phyloP scores from a whole-genome alignment of 2,888 invertebrate species.

The Agrypnus murinus region DNA sequence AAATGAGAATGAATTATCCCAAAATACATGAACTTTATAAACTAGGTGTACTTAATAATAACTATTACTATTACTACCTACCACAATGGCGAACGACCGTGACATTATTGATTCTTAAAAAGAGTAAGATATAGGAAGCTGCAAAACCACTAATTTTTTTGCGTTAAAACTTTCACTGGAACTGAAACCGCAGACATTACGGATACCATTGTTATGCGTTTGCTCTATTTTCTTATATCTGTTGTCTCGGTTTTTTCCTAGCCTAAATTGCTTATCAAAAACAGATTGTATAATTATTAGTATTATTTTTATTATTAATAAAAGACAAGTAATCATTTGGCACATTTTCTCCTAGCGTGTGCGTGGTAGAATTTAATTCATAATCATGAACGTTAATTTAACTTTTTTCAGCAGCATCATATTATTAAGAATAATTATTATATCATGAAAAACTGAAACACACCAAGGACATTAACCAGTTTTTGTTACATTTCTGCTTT shows the following conservation, averaged over 20 bases:
- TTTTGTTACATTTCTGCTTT: not conserved
- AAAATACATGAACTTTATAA: not conserved
- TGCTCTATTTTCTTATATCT: no score
- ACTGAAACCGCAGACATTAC: conserved; percentile 12
- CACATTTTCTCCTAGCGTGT: no score
- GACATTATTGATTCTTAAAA: not conserved
- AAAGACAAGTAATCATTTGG: no score
- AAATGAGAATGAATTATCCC: not conserved
- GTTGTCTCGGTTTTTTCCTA: no score
- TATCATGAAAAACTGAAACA: conserved; percentile 21
- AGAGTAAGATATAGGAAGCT: conserved; percentile 1
- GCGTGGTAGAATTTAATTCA: conserved; percentile 22
- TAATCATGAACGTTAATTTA: conserved; percentile 1
- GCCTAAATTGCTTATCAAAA: no score
- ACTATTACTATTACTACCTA: no score
- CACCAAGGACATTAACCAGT: conserved; percentile 23
- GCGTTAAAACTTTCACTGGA: conserved; percentile 13
- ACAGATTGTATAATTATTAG: no score
- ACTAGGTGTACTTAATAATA: no score
- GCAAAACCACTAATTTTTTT: conserved; percentile 5
- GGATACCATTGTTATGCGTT: conserved; percentile 6
- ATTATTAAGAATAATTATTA: conserved; percentile 9
- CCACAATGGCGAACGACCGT: not conserved
- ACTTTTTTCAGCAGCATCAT: not conserved
- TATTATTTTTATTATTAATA: no score